Evolutionary conservation across 2,113 vertebrate genomes (phyloP), one percentile per base, ranked within the genome.

Genomic region (Cygnus buccinator): DNA sequence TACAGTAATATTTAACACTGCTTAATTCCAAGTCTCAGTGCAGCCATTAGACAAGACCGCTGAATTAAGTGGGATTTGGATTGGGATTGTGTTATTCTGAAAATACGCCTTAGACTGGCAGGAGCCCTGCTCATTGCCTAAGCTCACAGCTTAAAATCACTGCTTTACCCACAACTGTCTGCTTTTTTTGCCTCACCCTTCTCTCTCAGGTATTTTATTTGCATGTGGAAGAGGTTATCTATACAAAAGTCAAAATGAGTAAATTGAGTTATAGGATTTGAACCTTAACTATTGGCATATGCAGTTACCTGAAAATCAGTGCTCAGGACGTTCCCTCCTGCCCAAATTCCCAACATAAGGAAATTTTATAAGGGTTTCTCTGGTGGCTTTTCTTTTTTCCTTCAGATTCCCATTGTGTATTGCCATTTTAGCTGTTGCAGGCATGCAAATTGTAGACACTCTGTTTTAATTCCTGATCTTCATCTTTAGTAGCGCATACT

Each of bases 1-100:
- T 15, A 28, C 74, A 65, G 23, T 21, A 1, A 2, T 3, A 0
- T 1, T 61, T 61, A 63, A 3, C 29, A 10, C 0, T 1, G 74
- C 33, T 46, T 55, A 6, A 6, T 10, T 11, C 12, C 26, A 25
- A 39, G 13, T 22, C 26, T 39, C 9, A 11, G 39, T 33, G 88
- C 72, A 62, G 54, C 41, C 76, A 3, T 61, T 11, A 10, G 78
- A 20, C 25, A 59, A 85, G 50, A 10, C 50, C n/a, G 75, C 18
- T 88, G 58, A 15, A 58, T 25, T 13, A 5, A 41, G 50, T n/a
- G 59, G 66, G 37, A 28, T 74, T 83, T 83, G 72, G 31, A 2
- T 4, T 3, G 29, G 90, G 58, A n/a, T 74, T 37, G 46, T 20
- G 57, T 6, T 81, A 3, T 17, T 76, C 77, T 85, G 74, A 48